Evolutionary conservation across 2,113 vertebrate species (phyloP), one percentile per base, ranked within the genome.

Genomic region (Raja brachyura): DNA sequence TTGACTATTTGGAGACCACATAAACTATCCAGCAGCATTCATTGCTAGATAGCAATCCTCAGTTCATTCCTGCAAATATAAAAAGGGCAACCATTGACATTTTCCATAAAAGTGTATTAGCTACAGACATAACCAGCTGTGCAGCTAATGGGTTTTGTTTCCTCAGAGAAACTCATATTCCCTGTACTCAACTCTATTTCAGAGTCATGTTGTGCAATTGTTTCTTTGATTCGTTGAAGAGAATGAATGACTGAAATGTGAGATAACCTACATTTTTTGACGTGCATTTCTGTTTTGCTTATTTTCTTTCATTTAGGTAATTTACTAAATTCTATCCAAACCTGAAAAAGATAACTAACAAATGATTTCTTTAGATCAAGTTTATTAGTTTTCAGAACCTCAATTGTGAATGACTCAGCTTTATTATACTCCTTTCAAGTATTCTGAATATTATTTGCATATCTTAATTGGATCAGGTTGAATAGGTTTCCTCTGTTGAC

Each of bases 391-490:
- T 94, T 96, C 95, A 95, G 93, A 96, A 95, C 90, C 94, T 94
- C 95, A 96, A 95, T 96, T 96, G 94, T 94, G 96, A 95, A 97
- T 96, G 95, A 95, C 94, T 70, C 95, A 94, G 73, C 86, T 86
- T 94, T 94, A 94, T 95, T 95, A 95, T 94, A 95, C 95, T 96
- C 95, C 94, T 96, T 96, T 96, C 94, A 95, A 96, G 94, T 94
- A 93, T 94, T 93, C 66, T 93, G 94, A 95, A 95, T 95, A 95
- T 95, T 96, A 97, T 97, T 97, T 97, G 95, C 96, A 97, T 97
- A 97, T 97, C 96, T 97, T 97, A 97, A 97, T 97, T 96, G 95
- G 96, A 97, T 97, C 96, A 96, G 96, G 94, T 94, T 94, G 94
- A 96, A 95, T 96, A 94, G 94, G 94, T 95, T 96, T 96, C 93